Evolutionary conservation across 2,113 vertebrate genomes (phyloP).

Genomic region (Pungitius pungitius): DNA sequence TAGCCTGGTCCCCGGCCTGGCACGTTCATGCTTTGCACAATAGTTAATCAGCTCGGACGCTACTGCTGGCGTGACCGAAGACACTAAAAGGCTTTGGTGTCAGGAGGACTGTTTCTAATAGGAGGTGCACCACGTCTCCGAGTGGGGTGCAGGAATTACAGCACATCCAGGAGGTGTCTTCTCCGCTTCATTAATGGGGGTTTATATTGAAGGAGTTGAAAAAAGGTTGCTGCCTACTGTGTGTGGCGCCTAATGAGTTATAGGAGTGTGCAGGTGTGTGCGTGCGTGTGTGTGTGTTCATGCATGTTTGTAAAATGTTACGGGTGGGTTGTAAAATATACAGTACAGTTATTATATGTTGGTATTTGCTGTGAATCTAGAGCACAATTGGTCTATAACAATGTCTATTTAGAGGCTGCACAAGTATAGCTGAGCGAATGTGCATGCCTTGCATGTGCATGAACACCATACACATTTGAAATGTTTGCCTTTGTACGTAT

Average conservation of each 20-base stretch:
- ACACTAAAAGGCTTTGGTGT: conserved; percentile 58
- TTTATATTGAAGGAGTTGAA: conserved; percentile 72
- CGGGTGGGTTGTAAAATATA: conserved; percentile 43
- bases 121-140: conserved; percentile 43
- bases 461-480: conserved; percentile 19
- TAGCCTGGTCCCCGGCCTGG: conserved; percentile 36
- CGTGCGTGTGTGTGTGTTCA: conserved; percentile 10
- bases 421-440: conserved; percentile 35
- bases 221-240: conserved; percentile 53
- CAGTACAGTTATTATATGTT: conserved; percentile 38
- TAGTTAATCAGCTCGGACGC: conserved; percentile 64
- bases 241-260: conserved; percentile 74
- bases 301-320: conserved; percentile 15
- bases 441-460: conserved; percentile 10
- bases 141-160: conserved; percentile 39
- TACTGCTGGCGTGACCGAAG: conserved; percentile 61
- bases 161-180: conserved; percentile 45
- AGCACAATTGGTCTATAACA: conserved; percentile 53
- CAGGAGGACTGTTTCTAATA: conserved; percentile 43
- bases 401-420: conserved; percentile 51
- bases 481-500: conserved; percentile 37
- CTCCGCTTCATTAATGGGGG: conserved; percentile 66
- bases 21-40: conserved; percentile 49
- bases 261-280: conserved; percentile 23
- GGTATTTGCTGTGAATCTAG: conserved; percentile 56